Base-by-base conservation (phyloP, 2,113 vertebrate species). In the Entosphenus tridentatus region DNA sequence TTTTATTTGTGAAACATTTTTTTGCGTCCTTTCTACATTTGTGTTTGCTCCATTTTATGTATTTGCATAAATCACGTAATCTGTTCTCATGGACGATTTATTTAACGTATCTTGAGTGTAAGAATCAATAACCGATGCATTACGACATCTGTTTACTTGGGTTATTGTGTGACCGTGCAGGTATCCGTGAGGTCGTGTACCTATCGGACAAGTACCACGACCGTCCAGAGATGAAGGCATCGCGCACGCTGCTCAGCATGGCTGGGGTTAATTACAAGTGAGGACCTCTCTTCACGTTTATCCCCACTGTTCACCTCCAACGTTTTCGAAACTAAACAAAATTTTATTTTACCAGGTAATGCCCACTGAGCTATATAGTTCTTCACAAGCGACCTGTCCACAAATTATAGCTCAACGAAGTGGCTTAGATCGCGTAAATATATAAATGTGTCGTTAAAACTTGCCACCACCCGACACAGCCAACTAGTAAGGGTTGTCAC, bases 141-240 rank as follows among this genome's bases (percentile, higher is more conserved):
- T 56, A 12, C 12, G 54, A n/a, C 16, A 56, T 75, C 71, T 72
- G 56, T 2, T 16, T 57, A 71, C 70, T 69, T 73, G 70, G 71
- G 55, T 7, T 57, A 59, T 69, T 21, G 13, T 57, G 68, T 72
- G 70, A 71, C 67, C 70, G 73, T 75, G n/a, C 77, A 96, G 93
- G 93, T 74, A 87, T 95, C 73, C 89, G 81, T 72, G 86, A 92
- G 71, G 86, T 95, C 57, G 81, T 93, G 74, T 97, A 82, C 80
- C 81, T 91, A 75, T 96, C 90, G 8, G 91, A 96, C 76, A 97
- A 96, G 71, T 95, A 95, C 71, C 88, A 89, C 1, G 80, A 87
- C 73, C 78, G 73, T 2, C 78, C 74, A 1, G 86, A 87, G 80
- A 85, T 89, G 78, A 83, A 75, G 2, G 89, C 91, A 13, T 88